These are phyloP conservation scores for Erpetoichthys calabaricus DNA, from an alignment of 2,797 vertebrate species.

Conservation along the genomic window DNA sequence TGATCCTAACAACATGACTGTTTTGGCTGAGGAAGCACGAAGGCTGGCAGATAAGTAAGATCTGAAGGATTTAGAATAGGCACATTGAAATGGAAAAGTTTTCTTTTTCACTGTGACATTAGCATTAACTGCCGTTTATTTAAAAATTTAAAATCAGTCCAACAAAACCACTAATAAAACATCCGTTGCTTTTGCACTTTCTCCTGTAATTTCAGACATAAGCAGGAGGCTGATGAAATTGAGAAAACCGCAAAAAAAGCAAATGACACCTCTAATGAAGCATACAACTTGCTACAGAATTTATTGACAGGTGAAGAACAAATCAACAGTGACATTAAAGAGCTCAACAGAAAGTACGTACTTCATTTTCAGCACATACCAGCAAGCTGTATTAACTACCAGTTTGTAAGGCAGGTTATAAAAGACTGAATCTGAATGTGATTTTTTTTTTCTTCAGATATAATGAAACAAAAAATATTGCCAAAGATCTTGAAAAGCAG, in stretches of 20 bases:
- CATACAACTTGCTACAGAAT: conserved; percentile 70
- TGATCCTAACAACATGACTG: conserved; percentile 91
- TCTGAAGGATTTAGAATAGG: too few relatives aligned
- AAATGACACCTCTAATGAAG: conserved; percentile 80
- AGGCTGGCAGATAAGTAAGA: conserved; percentile 76
- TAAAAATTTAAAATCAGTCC: too few relatives aligned
- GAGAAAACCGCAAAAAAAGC: conserved; percentile 79
- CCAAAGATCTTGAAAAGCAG: conserved; percentile 77
- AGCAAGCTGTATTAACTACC: too few relatives aligned
- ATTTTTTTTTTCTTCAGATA: conserved; percentile 49
- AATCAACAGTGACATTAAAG: conserved; percentile 67
- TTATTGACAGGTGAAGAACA: conserved; percentile 71
- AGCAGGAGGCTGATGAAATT: conserved; percentile 83
- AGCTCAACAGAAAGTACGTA: conserved; percentile 83
- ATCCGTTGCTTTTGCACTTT: too few relatives aligned
- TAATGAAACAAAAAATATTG: conserved; percentile 75
- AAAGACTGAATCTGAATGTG: background rate
- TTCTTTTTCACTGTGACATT: conserved; percentile 5
- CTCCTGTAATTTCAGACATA: conserved; percentile 52
- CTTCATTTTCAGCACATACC: background rate
- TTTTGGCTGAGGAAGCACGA: conserved; percentile 85
- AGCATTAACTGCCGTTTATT: conserved; percentile 2
- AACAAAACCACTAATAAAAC: too few relatives aligned
- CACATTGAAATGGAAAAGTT: too few relatives aligned
- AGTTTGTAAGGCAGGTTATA: background rate